Evolutionary conservation across 2,113 vertebrate species (phyloP).

Genomic region (Neomonachus schauinslandi): DNA sequence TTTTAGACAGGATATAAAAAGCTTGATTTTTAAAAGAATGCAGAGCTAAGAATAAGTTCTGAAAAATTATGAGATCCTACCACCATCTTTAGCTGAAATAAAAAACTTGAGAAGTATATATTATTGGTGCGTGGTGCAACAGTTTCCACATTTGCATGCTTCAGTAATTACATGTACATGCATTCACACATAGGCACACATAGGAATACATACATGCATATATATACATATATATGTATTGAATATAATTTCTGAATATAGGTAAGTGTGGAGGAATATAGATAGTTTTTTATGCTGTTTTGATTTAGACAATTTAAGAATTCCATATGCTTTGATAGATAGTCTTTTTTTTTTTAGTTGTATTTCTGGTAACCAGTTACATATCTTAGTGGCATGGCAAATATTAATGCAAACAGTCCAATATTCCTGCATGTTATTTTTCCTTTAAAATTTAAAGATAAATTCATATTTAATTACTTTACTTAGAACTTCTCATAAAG

Average conservation of each 20-base stretch:
- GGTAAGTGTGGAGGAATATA: not conserved
- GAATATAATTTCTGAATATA: slow-evolving; percentile 35
- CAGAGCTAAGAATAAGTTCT: slow-evolving; percentile 39
- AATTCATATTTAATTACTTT: not conserved
- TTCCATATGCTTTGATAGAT: not conserved
- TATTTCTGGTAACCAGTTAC: not conserved
- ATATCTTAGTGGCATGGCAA: not conserved
- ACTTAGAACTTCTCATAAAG: not conserved
- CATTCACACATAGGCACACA: not conserved
- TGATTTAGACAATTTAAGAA: not conserved
- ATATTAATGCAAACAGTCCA: not conserved
- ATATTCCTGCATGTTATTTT: not conserved
- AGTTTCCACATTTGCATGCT: not conserved
- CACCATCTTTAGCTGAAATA: not conserved
- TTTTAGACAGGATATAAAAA: not conserved
- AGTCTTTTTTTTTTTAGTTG: not conserved
- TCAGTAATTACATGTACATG: not conserved
- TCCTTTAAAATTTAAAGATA: not conserved
- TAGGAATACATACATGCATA: not conserved
- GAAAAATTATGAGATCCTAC: not conserved
- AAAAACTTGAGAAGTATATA: not conserved
- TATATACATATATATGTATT: not conserved
- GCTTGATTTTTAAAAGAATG: not conserved
- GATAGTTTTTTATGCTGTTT: slow-evolving; percentile 8
- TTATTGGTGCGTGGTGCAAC: not conserved